Percentiles rank a stretch among this genome's conserved stretches.
phyloP scores from a whole-genome alignment of 2,113 vertebrate genomes.

The Balaeniceps rex region DNA sequence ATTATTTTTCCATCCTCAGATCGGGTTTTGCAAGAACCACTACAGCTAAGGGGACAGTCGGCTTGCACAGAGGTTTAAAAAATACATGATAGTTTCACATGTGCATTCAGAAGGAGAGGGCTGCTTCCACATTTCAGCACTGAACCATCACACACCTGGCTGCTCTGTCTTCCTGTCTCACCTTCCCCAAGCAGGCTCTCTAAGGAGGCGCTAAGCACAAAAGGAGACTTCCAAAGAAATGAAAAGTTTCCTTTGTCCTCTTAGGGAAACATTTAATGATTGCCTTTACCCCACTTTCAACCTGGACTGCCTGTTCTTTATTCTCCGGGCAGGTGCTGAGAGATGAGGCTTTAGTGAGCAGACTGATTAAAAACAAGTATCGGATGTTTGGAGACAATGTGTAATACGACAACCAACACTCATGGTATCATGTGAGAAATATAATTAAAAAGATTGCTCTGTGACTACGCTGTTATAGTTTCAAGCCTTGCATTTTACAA shows the following conservation, averaged over 20 bases:
- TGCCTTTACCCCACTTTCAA: neutral
- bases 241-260: neutral
- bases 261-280: neutral
- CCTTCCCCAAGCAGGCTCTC: neutral
- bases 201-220: neutral
- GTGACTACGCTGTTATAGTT: neutral
- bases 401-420: constrained; percentile 19
- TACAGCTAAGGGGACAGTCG: neutral
- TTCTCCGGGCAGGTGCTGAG: constrained; percentile 24
- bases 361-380: constrained; percentile 7
- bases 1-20: neutral
- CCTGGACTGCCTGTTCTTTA: neutral
- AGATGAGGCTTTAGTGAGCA: neutral
- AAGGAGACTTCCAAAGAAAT: constrained; percentile 8
- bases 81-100: neutral
- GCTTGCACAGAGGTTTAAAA: neutral
- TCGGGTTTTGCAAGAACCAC: neutral
- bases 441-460: neutral
- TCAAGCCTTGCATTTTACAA: neutral
- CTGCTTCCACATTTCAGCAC: neutral
- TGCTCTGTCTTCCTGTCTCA: neutral
- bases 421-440: neutral
- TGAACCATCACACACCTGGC: neutral
- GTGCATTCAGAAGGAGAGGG: neutral
- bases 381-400: neutral